Percentiles rank a stretch among this genome's conserved stretches.
Evolutionary conservation across 2,888 invertebrate species (phyloP).

Genomic region (Pristionchus exspectatus): DNA sequence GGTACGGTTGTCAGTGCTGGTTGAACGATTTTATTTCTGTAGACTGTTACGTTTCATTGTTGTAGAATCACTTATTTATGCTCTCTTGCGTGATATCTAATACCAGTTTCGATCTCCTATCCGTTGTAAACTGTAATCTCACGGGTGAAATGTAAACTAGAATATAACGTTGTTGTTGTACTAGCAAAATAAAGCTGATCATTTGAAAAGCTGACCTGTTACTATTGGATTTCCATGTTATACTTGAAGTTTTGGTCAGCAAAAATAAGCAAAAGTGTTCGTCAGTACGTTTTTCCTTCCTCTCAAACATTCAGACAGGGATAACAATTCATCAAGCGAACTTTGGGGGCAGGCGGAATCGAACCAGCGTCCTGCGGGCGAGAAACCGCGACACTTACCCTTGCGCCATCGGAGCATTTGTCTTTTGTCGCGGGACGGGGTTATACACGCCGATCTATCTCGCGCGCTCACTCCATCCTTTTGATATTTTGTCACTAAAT

Average conservation of each 20-base stretch:
- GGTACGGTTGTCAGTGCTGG: neutral
- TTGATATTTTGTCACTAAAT: neutral
- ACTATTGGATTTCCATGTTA: constrained; percentile 3
- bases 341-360: constrained; percentile 23
- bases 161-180: neutral
- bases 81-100: neutral
- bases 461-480: neutral
- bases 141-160: neutral
- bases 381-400: constrained; percentile 17
- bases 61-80: constrained; percentile 11
- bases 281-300: constrained; percentile 53
- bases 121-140: neutral
- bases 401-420: constrained; percentile 12
- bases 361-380: neutral
- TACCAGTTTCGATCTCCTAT: constrained; percentile 30
- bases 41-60: constrained; percentile 25
- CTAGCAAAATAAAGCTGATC: neutral
- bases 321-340: constrained; percentile 56
- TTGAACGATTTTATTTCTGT: neutral
- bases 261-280: constrained; percentile 52
- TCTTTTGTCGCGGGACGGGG: no score
- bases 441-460: neutral
- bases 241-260: neutral
- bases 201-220: neutral
- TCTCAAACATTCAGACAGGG: constrained; percentile 55